Percentiles rank a stretch among this genome's conserved stretches.
Conservation (phyloP, 2,888 invertebrate species). For the Chymomyza fuscimana region DNA sequence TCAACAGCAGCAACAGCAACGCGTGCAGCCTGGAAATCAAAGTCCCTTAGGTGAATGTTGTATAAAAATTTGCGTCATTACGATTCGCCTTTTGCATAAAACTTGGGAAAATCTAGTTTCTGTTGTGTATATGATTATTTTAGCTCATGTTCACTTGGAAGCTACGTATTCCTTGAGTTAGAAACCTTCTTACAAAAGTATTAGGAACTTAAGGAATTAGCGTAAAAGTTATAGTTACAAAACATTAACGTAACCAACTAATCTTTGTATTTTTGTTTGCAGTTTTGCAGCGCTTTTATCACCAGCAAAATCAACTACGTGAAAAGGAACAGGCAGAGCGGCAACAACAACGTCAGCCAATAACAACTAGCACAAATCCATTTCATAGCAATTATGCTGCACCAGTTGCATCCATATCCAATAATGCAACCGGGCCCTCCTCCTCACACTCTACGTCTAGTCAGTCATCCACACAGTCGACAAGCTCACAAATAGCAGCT, state of each 20-base stretch:
- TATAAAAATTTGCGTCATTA: no score
- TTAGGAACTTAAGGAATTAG: no score
- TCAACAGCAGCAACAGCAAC: conserved; percentile 50
- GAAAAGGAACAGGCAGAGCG: conserved; percentile 80
- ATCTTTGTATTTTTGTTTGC: conserved; percentile 1
- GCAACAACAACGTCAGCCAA: conserved; percentile 57
- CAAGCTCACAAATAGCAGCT: conserved; percentile 62
- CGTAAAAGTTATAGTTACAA: no score
- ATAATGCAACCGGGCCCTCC: conserved; percentile 34
- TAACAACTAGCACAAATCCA: conserved; percentile 73
- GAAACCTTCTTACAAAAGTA: no score
- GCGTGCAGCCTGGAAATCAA: conserved; percentile 84
- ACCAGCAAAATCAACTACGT: conserved; percentile 87
- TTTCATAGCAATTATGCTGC: conserved; percentile 77
- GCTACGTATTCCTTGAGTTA: no score
- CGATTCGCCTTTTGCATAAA: no score
- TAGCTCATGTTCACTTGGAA: no score
- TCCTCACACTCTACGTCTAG: conserved; percentile 78
- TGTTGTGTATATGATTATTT: background rate
- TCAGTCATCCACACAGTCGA: conserved; percentile 76
- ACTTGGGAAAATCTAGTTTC: background rate
- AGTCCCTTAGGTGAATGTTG: conserved; percentile 83
- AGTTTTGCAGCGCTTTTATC: conserved; percentile 88
- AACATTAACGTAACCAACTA: no score
- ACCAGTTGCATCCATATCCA: conserved; percentile 40